Conservation (phyloP, 1,140 invertebrate genomes). For the Thaumetopoea pityocampa region DNA sequence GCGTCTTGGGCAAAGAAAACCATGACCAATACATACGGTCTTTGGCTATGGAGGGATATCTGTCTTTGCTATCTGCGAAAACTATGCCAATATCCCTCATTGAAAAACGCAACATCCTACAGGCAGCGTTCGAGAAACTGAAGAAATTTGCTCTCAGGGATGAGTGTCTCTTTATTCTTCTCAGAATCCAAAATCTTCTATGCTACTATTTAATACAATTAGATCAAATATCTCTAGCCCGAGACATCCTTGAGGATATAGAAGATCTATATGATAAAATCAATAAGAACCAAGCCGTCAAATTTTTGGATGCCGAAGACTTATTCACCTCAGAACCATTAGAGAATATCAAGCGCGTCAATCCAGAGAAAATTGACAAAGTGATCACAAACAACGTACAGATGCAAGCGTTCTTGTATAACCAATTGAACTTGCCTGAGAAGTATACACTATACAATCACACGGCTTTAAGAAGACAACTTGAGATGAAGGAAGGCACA, state of each 20-base stretch:
- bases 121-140: constrained; percentile 44
- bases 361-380: constrained; percentile 66
- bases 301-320: constrained; percentile 55
- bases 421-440: constrained; percentile 63
- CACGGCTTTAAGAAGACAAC: constrained; percentile 77
- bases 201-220: constrained; percentile 62
- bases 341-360: constrained; percentile 39
- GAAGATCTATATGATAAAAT: constrained; percentile 61
- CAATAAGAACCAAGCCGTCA: constrained; percentile 37
- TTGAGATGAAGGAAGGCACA: constrained; percentile 77
- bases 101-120: constrained; percentile 52
- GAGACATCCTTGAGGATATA: constrained; percentile 52
- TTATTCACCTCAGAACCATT: constrained; percentile 46
- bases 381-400: constrained; percentile 72
- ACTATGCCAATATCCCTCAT: constrained; percentile 41
- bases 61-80: constrained; percentile 50
- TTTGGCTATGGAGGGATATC: constrained; percentile 58
- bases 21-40: constrained; percentile 46
- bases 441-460: constrained; percentile 79
- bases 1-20: constrained; percentile 46
- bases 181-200: constrained; percentile 65
- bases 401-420: constrained; percentile 72
- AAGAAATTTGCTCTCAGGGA: constrained; percentile 41
- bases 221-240: constrained; percentile 37
- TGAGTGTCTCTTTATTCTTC: constrained; percentile 54